Base-by-base conservation (phyloP, 2,797 vertebrate species). In the Sebastes minor region DNA sequence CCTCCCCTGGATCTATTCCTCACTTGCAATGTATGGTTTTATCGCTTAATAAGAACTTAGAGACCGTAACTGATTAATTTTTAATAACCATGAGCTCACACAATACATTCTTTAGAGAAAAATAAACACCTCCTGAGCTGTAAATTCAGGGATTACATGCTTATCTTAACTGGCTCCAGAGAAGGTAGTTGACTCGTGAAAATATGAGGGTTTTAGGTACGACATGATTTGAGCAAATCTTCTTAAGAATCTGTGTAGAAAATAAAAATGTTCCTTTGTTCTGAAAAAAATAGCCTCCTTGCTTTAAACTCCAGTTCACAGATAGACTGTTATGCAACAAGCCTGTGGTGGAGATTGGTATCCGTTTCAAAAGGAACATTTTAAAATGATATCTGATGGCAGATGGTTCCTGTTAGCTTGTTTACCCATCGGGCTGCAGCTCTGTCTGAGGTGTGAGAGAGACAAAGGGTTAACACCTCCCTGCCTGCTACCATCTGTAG, bases 391-490 rank as follows among this genome's bases (percentile, higher is more conserved):
- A 78, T 79, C 49, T 66, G 70, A 67, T 20, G 72, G 83, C 86
- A 91, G 85, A 91, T 88, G 89, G 88, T 81, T 89, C 69, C 71
- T 68, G 74, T 79, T 87, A 67, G 79, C 72, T 74, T 82, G 76
- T 90, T 90, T 88, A 91, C 33, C 80, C 78, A 78, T 78, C 22
- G 13, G 67, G 72, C 82, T 80, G 65, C 73, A 81, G 84, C 83
- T 83, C 71, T 49, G 74, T 70, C 84, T 87, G 83, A 88, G 78
- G 88, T 88, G 79, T 83, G 83, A 74, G 76, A 76, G 67, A 86
- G 76, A 91, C 87, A 92, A 91, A 88, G 89, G 89, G 86, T 92
- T 92, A 90, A 92, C 86, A 83, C 86, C 86, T 88, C 89, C 83
- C 84, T 85, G 81, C 78, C 74, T 79, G 84, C 80, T 66, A 49